A percentile compares a stretch with the other conserved stretches of the same genome.
Conservation (phyloP, 1,140 invertebrate genomes). For the Drosophila nigromelanica region DNA sequence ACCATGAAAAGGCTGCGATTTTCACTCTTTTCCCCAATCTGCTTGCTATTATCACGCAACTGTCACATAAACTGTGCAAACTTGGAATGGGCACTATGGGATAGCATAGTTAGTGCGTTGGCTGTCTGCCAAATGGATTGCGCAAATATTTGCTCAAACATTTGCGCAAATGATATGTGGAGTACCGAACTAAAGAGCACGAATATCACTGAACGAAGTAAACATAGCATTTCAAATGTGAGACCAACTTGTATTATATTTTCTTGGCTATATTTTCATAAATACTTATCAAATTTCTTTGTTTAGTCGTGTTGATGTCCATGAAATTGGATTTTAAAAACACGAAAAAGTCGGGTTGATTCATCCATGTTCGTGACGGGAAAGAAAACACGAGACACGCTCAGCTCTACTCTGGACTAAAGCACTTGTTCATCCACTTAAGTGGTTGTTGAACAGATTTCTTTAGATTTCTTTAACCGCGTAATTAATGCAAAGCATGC, state of each 20-base stretch:
- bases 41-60: not conserved
- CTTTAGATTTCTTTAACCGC: not conserved
- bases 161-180: slow-evolving; percentile 9
- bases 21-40: slow-evolving; percentile 1
- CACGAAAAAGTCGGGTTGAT: no score
- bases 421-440: not conserved
- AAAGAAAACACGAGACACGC: no score
- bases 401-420: not conserved
- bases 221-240: not conserved
- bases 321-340: no score
- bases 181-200: not conserved
- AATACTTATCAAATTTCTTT: no score
- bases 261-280: no score
- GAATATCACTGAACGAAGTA: not conserved
- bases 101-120: slow-evolving; percentile 15
- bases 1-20: slow-evolving; percentile 34
- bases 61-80: slow-evolving; percentile 31
- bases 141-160: slow-evolving; percentile 32
- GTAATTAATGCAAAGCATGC: not conserved
- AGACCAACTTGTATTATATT: no score
- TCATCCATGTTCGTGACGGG: no score
- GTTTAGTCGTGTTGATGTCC: no score
- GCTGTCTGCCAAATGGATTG: slow-evolving; percentile 22
- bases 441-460: not conserved
- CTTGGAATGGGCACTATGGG: not conserved